Percentiles rank a stretch among this genome's conserved stretches.
phyloP scores from a whole-genome alignment of 2,113 vertebrate species.

The Psammodynastes pulverulentus region DNA sequence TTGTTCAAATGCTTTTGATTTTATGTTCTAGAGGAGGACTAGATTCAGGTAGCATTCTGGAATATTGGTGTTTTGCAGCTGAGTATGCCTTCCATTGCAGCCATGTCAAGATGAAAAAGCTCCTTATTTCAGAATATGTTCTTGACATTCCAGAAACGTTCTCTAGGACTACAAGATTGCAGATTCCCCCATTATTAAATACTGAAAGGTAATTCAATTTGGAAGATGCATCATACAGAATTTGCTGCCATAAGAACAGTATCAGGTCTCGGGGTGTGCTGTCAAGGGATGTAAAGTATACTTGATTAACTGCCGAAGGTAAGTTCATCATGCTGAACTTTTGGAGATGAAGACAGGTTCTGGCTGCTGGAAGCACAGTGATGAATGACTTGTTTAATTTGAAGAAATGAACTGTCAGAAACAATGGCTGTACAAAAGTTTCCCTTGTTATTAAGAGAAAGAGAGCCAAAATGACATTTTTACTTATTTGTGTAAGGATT shows the following conservation, averaged over 20 bases:
- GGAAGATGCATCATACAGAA: neutral
- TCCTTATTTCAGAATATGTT: neutral
- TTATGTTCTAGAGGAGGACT: neutral
- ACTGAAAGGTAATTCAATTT: neutral
- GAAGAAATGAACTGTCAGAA: slow-evolving; percentile 63
- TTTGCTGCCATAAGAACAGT: neutral
- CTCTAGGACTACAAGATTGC: neutral
- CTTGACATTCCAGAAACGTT: neutral
- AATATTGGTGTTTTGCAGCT: neutral
- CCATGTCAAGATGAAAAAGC: neutral
- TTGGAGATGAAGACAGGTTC: slow-evolving; percentile 60
- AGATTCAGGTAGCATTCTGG: neutral
- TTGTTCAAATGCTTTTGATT: neutral
- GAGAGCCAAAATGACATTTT: slow-evolving; percentile 47
- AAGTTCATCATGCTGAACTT: slow-evolving; percentile 60
- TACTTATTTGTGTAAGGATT: slow-evolving; percentile 31
- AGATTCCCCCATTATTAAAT: neutral
- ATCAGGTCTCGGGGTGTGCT: neutral
- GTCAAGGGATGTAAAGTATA: neutral
- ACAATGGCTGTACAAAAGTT: slow-evolving; percentile 57
- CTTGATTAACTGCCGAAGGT: slow-evolving; percentile 38
- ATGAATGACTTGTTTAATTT: slow-evolving; percentile 67
- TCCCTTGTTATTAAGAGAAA: slow-evolving; percentile 49
- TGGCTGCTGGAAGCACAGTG: slow-evolving; percentile 49
- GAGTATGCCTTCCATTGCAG: neutral